Conservation (phyloP, 2,797 vertebrate genomes). For the Takifugu rubripes region DNA sequence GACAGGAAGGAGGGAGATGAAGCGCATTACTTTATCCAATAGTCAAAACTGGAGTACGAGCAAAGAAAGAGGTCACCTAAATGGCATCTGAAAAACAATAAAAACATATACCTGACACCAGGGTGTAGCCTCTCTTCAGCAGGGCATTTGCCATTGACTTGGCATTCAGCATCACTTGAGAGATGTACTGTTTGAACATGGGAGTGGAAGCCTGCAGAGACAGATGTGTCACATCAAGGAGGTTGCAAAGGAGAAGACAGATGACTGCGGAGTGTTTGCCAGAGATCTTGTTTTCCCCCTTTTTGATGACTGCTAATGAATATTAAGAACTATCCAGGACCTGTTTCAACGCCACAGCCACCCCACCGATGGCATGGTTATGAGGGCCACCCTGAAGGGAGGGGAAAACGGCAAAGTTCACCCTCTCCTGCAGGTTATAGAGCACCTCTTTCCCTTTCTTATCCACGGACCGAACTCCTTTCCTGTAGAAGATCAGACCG, state of each 20-base stretch:
- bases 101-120: constrained; percentile 79
- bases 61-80: too few relatives aligned
- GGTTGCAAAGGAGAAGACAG: constrained; percentile 4
- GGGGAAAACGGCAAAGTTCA: constrained; percentile 88
- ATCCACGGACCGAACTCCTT: constrained; percentile 77
- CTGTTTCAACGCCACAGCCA: constrained; percentile 84
- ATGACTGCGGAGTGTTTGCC: not conserved
- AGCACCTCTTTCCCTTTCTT: constrained; percentile 79
- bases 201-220: constrained; percentile 76
- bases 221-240: constrained; percentile 14
- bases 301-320: constrained; percentile 3
- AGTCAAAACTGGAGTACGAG: too few relatives aligned
- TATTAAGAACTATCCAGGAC: constrained; percentile 46
- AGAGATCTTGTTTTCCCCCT: not conserved
- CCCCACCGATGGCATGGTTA: constrained; percentile 84
- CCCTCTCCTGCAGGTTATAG: constrained; percentile 81
- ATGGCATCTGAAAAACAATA: not conserved
- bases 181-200: constrained; percentile 81
- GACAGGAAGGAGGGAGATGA: not conserved
- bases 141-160: constrained; percentile 81
- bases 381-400: constrained; percentile 87
- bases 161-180: constrained; percentile 81
- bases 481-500: constrained; percentile 85
- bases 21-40: too few relatives aligned
- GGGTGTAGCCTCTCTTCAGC: constrained; percentile 78